Evolutionary conservation across 1,140 invertebrate genomes (phyloP).

Genomic region (Tetraneura akinire): DNA sequence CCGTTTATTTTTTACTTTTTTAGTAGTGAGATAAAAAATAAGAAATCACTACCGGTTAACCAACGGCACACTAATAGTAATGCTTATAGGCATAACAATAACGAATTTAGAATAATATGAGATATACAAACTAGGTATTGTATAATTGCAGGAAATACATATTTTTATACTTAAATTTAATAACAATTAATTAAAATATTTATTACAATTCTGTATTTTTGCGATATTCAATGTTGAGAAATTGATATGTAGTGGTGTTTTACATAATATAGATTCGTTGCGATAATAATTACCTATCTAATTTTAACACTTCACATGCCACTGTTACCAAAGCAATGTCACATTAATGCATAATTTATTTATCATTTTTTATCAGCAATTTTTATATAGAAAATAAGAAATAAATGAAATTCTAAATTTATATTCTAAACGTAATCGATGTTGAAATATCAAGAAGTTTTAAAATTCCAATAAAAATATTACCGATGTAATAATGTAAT

Average conservation of each 20-base stretch:
- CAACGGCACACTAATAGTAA: neutral
- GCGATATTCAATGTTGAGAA: no score
- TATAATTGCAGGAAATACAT: no score
- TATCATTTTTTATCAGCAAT: neutral
- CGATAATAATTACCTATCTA: no score
- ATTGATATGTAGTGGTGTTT: no score
- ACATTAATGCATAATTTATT: neutral
- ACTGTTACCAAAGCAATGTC: neutral
- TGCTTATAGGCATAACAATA: neutral
- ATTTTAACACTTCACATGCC: no score
- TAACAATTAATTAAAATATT: no score
- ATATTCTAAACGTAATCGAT: neutral
- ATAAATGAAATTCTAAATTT: neutral
- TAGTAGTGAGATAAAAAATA: neutral
- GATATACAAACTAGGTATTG: no score
- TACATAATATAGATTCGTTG: no score
- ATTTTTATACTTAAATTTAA: no score
- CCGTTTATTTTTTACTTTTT: neutral
- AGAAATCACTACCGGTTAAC: neutral
- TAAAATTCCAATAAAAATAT: neutral
- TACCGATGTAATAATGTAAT: constrained; percentile 23
- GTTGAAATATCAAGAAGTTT: neutral
- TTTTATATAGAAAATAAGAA: neutral
- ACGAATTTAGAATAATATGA: no score
- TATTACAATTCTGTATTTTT: no score